These are phyloP conservation scores for Chalcosyrphus nemorum DNA, from an alignment of 2,888 invertebrate species.

Conservation along the genomic window DNA sequence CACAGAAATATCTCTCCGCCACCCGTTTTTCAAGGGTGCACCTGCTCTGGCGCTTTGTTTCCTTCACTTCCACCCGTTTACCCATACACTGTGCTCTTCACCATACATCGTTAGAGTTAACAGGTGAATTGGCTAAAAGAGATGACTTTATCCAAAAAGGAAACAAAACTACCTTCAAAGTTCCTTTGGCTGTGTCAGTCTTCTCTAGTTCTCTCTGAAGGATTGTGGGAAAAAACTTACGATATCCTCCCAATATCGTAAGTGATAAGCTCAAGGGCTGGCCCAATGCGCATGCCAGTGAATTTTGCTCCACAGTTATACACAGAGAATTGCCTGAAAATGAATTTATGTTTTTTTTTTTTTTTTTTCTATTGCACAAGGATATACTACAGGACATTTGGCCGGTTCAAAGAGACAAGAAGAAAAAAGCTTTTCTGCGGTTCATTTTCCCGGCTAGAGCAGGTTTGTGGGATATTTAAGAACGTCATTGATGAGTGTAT, in stretches of 20 bases:
- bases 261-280: slow-evolving; percentile 53
- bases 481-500: slow-evolving; percentile 48
- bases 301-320: slow-evolving; percentile 23
- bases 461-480: slow-evolving; percentile 46
- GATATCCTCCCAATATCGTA: slow-evolving; percentile 50
- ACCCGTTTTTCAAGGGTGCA: neutral
- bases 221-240: slow-evolving; percentile 4
- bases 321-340: neutral
- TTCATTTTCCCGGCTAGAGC: slow-evolving; percentile 39
- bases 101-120: slow-evolving; percentile 51
- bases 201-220: too few relatives aligned
- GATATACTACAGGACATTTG: slow-evolving; percentile 6
- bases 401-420: too few relatives aligned
- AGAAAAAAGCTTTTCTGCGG: slow-evolving; percentile 20
- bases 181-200: too few relatives aligned
- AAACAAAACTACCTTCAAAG: slow-evolving; percentile 28
- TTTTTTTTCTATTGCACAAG: slow-evolving; percentile 6
- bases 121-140: slow-evolving; percentile 58
- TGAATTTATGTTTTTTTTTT: too few relatives aligned
- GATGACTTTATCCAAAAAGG: slow-evolving; percentile 52
- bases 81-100: slow-evolving; percentile 18
- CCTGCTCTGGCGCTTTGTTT: slow-evolving; percentile 17
- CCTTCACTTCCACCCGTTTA: slow-evolving; percentile 24
- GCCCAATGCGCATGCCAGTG: slow-evolving; percentile 47
- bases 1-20: slow-evolving; percentile 5